These are phyloP conservation scores for Corythornis vintsioides DNA, from an alignment of 2,113 vertebrate species.

Conservation along the genomic window DNA sequence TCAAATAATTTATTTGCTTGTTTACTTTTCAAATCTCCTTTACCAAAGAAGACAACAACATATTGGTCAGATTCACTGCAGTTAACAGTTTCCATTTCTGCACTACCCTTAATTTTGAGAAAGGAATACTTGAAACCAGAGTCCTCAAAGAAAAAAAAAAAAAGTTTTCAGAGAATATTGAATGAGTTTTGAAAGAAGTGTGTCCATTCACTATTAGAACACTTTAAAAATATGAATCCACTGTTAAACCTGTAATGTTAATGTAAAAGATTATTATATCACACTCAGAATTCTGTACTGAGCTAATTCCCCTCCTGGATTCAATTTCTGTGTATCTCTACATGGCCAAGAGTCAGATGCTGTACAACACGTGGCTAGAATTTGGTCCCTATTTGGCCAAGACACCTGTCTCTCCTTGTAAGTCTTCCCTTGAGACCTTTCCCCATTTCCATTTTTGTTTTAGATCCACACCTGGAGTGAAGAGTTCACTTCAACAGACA, in stretches of 20 bases:
- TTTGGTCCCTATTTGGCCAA: neutral
- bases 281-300: neutral
- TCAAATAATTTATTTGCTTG: neutral
- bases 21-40: slow-evolving; percentile 4
- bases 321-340: neutral
- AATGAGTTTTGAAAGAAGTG: neutral
- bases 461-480: neutral
- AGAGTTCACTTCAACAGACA: neutral
- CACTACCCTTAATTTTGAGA: neutral
- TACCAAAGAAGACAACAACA: neutral
- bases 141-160: neutral
- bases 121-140: neutral
- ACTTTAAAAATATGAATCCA: neutral
- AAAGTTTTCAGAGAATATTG: neutral
- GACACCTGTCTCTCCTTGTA: too few species aligned
- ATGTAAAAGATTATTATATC: neutral
- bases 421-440: too few species aligned
- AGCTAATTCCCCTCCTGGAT: neutral
- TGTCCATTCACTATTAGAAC: neutral
- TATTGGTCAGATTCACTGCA: neutral
- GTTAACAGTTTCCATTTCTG: neutral
- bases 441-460: neutral
- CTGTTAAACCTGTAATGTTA: neutral
- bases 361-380: neutral
- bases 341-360: neutral